Percentiles rank a stretch among this genome's conserved stretches.
phyloP scores from a whole-genome alignment of 2,113 vertebrate genomes.

The Pterophyllum scalare region DNA sequence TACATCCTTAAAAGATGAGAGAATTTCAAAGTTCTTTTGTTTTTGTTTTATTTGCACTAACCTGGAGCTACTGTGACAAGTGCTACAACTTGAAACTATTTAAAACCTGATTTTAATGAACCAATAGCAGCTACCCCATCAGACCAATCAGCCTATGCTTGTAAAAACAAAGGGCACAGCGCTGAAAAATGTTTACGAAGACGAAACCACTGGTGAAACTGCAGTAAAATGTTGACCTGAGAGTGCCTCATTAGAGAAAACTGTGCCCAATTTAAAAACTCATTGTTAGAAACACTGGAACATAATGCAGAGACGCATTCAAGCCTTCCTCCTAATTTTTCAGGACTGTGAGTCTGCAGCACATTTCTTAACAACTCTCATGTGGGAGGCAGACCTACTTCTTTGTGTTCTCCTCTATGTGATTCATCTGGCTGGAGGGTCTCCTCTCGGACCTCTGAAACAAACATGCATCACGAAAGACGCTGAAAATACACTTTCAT shows the following conservation, averaged over 20 bases:
- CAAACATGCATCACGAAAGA: constrained; percentile 39
- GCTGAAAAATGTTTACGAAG: background rate
- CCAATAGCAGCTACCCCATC: background rate
- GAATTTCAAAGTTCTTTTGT: background rate
- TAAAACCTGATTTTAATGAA: constrained; percentile 1
- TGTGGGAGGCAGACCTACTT: constrained; percentile 84
- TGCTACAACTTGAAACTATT: background rate
- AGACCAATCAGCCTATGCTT: background rate
- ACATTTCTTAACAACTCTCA: constrained; percentile 43
- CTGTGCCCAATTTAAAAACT: background rate
- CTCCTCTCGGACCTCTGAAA: constrained; percentile 84
- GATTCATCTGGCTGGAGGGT: constrained; percentile 74
- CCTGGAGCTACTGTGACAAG: background rate
- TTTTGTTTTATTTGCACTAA: background rate
- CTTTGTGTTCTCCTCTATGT: constrained; percentile 88
- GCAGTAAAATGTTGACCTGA: background rate
- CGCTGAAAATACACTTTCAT: background rate
- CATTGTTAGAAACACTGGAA: background rate
- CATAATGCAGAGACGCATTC: constrained; percentile 6
- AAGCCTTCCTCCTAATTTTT: background rate
- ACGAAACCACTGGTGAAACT: background rate
- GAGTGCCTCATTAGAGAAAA: constrained; percentile 8
- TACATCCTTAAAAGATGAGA: background rate
- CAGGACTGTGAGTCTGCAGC: background rate
- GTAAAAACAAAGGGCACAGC: background rate